Evolutionary conservation across 1,140 invertebrate species (phyloP), one percentile per base, ranked within the genome.

Genomic region (Zaprionus ornatus): DNA sequence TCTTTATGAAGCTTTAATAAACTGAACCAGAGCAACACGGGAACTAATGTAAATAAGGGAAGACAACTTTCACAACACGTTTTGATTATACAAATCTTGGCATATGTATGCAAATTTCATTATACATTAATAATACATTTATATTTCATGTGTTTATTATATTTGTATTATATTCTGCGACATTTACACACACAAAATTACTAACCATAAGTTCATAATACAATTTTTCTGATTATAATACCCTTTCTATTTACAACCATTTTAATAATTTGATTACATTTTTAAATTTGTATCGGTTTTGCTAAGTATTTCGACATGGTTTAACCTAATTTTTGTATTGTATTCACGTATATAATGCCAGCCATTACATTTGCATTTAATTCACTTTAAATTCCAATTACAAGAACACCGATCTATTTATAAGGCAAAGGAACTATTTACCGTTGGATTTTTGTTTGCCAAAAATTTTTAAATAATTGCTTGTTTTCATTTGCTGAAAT

Each of bases 391-490:
- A 45, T 70, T 66, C 54, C 65, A 71, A 63, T 65, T 74, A 29
- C 48, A 57, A 72, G 64, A 69, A 78, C 66, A 74, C 37, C 68
- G 55, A 62, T 73, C 80, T 70, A 75, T 79, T 78, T 88, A 80
- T 55, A 83, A 88, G 84, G 77, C 78, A 87, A 90, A 90, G 85
- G 85, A 90, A 90, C 85, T 90, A 82, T 90, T 90, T 90, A 90
- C 85, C 85, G 85, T 77, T 90, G 85, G 85, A 90, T 90, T 90
- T 90, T 90, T 90, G 85, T 90, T 90, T 83, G 85, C 85, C 85
- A 90, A 90, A 90, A 90, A 90, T 90, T n/a, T n/a, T 87, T 70
- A 84, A 79, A 78, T 74, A 85, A 82, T 88, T 70, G 50, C 10
- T 63, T 42, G 29, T 66, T 60, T 62, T 63, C 54, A 45, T 87